Conservation (phyloP, 1,140 invertebrate genomes). For the Drosophila sturtevanti region DNA sequence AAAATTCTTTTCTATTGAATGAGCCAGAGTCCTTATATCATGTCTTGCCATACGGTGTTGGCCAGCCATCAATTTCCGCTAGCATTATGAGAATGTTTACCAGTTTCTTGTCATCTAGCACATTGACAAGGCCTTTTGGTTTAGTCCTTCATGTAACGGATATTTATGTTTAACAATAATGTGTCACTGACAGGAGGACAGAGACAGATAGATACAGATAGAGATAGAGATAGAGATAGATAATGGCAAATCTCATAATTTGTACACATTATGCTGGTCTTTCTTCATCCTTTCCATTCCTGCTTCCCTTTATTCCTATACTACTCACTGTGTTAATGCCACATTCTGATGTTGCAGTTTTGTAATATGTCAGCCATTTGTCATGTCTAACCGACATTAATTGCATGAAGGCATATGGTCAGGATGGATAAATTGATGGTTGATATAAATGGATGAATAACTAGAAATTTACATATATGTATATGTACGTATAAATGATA, state of each 20-base stretch:
- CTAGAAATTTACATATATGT: too few species aligned
- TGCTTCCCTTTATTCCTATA: background rate
- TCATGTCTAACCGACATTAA: slow-evolving; percentile 38
- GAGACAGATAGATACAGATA: background rate
- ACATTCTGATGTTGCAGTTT: slow-evolving; percentile 61
- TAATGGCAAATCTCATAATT: slow-evolving; percentile 46
- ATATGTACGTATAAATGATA: too few species aligned
- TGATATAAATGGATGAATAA: slow-evolving; percentile 12
- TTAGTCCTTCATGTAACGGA: slow-evolving; percentile 44
- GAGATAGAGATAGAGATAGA: background rate
- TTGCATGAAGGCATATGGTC: background rate
- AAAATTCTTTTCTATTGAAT: slow-evolving; percentile 67
- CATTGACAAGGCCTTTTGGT: slow-evolving; percentile 1
- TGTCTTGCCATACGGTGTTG: background rate
- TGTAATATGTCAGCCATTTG: slow-evolving; percentile 64
- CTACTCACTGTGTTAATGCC: slow-evolving; percentile 48
- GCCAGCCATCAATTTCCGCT: slow-evolving; percentile 48
- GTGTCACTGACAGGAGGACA: slow-evolving; percentile 47
- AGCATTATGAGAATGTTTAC: slow-evolving; percentile 3
- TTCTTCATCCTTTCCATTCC: background rate
- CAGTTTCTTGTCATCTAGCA: background rate
- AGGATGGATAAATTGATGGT: background rate
- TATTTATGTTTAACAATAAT: slow-evolving; percentile 79
- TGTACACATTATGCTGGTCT: slow-evolving; percentile 68
- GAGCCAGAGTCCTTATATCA: too few species aligned